These are phyloP conservation scores for Synodontis membranacea DNA, from an alignment of 2,113 vertebrate species.

Conservation along the genomic window DNA sequence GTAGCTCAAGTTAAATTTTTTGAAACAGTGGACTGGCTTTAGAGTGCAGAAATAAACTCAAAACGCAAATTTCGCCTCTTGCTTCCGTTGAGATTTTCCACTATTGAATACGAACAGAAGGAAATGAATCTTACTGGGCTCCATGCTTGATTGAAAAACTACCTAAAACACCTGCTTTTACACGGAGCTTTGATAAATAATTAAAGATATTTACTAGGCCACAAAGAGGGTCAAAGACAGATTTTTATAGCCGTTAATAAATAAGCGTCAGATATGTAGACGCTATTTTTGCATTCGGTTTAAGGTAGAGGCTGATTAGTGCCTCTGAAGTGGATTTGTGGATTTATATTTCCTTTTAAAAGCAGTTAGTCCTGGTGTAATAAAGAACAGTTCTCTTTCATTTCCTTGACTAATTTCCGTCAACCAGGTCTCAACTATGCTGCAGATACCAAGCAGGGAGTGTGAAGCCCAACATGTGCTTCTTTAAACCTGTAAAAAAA, in stretches of 20 bases:
- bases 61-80: too few relatives aligned
- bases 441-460: background rate
- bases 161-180: too few relatives aligned
- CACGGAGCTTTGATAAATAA: too few relatives aligned
- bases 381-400: background rate
- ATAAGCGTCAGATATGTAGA: background rate
- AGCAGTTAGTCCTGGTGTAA: background rate
- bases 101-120: too few relatives aligned
- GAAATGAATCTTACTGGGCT: too few relatives aligned
- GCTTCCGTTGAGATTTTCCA: too few relatives aligned
- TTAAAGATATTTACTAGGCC: too few relatives aligned
- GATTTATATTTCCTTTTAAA: background rate
- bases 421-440: background rate
- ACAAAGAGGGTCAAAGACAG: background rate
- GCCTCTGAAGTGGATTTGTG: background rate
- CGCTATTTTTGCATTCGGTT: background rate
- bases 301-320: background rate
- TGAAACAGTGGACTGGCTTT: too few relatives aligned
- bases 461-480: background rate
- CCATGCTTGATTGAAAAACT: too few relatives aligned
- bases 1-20: too few relatives aligned
- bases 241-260: background rate
- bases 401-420: too few relatives aligned
- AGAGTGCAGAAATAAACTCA: too few relatives aligned
- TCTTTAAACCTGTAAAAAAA: background rate